Conservation (phyloP, 37 sponge, comb jelly and placozoan genomes). For the Ephydatia muelleri region DNA sequence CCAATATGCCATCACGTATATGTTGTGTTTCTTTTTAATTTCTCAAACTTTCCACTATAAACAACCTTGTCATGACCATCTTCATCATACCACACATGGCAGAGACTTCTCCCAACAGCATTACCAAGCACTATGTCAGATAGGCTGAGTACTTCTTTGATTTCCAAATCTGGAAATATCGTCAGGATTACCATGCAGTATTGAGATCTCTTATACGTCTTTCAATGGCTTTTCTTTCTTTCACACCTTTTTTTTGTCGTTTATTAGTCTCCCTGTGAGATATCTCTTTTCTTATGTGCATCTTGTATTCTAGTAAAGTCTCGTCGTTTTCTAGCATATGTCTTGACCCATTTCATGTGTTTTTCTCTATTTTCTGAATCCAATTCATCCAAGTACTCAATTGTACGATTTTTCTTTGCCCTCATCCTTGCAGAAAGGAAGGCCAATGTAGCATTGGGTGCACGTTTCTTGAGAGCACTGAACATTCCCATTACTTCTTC, state of each 20-base stretch:
- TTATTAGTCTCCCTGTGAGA: background rate
- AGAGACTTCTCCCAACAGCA: background rate
- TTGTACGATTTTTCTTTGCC: background rate
- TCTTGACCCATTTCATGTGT: background rate
- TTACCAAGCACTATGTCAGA: background rate
- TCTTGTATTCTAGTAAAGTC: background rate
- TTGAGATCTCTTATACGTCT: background rate
- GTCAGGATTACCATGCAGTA: background rate
- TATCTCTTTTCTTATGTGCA: background rate
- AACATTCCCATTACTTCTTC: no score
- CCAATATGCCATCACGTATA: background rate
- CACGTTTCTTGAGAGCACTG: no score
- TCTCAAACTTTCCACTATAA: background rate
- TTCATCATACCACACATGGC: background rate
- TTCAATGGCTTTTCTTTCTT: background rate
- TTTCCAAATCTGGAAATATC: background rate
- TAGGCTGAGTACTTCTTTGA: background rate
- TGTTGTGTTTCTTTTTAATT: background rate
- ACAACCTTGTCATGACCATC: background rate
- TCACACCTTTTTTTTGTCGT: background rate
- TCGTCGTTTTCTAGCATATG: background rate
- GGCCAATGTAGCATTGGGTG: no score
- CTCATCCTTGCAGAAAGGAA: slow-evolving; percentile 1
- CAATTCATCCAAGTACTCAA: background rate
- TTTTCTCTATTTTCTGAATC: background rate